A percentile compares a stretch with the other conserved stretches of the same genome.
phyloP scores from a whole-genome alignment of 2,113 vertebrate genomes.

The Emydocephalus ijimae region DNA sequence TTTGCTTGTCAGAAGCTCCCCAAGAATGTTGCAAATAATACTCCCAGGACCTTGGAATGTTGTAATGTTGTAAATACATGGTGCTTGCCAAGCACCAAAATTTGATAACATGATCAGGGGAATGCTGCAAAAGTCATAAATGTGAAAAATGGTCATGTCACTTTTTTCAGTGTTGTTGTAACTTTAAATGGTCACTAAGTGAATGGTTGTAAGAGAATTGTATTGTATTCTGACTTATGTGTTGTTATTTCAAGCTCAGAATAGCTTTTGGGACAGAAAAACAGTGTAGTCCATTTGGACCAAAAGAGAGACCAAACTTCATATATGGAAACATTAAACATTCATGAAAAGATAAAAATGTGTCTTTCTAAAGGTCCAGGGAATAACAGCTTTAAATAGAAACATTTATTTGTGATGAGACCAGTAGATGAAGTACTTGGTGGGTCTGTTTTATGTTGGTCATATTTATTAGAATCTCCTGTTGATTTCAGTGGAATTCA shows the following conservation, averaged over 20 bases:
- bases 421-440: constrained; percentile 15
- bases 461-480: background rate
- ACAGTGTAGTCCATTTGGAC: constrained; percentile 51
- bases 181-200: background rate
- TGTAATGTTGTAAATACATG: background rate
- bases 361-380: constrained; percentile 14
- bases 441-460: background rate
- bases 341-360: constrained; percentile 33
- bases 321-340: constrained; percentile 37
- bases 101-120: background rate
- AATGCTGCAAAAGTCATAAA: background rate
- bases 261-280: constrained; percentile 50
- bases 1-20: background rate
- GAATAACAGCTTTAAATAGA: constrained; percentile 12
- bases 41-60: background rate
- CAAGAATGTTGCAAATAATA: background rate
- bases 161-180: background rate
- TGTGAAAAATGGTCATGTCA: background rate
- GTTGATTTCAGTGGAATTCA: background rate
- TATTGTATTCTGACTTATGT: background rate
- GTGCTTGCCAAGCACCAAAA: background rate
- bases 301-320: constrained; percentile 38
- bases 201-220: background rate
- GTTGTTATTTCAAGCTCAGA: constrained; percentile 62
- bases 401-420: constrained; percentile 23